These are phyloP conservation scores for Erinaceus europaeus DNA, from an alignment of 2,113 vertebrate genomes.

Conservation along the genomic window DNA sequence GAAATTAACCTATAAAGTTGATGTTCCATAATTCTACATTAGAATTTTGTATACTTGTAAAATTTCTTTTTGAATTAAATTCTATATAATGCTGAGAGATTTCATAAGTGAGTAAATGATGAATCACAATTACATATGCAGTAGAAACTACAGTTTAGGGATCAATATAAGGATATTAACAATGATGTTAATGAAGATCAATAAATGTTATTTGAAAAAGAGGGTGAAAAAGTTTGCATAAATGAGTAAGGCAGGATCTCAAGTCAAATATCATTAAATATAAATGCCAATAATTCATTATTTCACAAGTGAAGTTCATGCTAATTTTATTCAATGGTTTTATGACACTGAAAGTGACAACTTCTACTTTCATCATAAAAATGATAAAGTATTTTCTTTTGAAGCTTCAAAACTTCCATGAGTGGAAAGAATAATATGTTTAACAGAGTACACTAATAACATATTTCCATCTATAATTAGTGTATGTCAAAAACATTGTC, in stretches of 20 bases:
- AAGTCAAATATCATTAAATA: not conserved
- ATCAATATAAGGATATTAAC: not conserved
- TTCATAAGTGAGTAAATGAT: not conserved
- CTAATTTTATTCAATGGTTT: not conserved
- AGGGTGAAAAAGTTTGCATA: not conserved
- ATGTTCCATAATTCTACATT: too few relatives aligned
- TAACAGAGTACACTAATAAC: not conserved
- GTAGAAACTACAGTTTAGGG: not conserved
- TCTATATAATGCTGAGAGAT: not conserved
- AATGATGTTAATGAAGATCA: not conserved
- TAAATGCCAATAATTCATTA: not conserved
- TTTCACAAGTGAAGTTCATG: not conserved
- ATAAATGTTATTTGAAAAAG: not conserved
- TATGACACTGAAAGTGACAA: not conserved
- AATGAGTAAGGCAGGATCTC: not conserved
- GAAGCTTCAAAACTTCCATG: not conserved
- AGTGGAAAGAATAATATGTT: not conserved
- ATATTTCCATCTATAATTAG: not conserved
- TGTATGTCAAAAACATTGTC: slow-evolving; percentile 1
- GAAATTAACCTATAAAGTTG: too few relatives aligned
- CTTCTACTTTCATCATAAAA: not conserved
- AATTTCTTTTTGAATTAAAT: not conserved
- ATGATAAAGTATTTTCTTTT: not conserved
- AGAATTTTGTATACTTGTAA: too few relatives aligned
- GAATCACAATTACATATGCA: not conserved